Conservation (phyloP, 2,113 vertebrate genomes). For the Copsychus sechellarum region DNA sequence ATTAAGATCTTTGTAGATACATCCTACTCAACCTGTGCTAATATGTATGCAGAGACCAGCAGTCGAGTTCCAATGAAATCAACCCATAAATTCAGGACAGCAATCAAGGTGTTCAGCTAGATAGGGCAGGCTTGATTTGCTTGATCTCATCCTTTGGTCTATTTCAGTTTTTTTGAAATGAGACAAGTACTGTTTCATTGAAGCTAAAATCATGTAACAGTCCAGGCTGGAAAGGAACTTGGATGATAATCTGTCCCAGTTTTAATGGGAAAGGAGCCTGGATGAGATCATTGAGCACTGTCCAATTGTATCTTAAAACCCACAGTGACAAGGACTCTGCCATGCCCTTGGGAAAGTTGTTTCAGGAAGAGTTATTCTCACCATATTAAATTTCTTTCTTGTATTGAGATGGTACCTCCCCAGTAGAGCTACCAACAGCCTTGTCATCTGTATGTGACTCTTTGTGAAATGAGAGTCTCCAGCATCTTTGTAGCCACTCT, state of each 20-base stretch:
- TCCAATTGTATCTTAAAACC: background rate
- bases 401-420: fast-evolving
- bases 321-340: fast-evolving
- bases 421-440: fast-evolving
- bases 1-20: background rate
- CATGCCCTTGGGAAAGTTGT: background rate
- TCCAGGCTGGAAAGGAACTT: background rate
- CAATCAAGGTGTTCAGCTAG: background rate
- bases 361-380: background rate
- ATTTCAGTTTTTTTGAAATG: background rate
- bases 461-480: background rate
- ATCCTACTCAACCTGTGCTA: background rate
- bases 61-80: background rate
- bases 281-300: background rate
- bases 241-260: background rate
- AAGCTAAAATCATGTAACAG: background rate
- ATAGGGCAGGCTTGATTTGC: background rate
- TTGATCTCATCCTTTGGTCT: background rate
- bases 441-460: background rate
- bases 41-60: background rate
- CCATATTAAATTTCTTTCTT: too few relatives aligned
- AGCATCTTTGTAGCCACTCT: background rate
- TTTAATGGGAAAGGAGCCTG: background rate
- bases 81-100: background rate
- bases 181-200: background rate